Percentiles rank a stretch among this genome's conserved stretches.
These are phyloP conservation scores for Mus spretus DNA, from an alignment of 2,797 vertebrate genomes.

Conservation along the genomic window DNA sequence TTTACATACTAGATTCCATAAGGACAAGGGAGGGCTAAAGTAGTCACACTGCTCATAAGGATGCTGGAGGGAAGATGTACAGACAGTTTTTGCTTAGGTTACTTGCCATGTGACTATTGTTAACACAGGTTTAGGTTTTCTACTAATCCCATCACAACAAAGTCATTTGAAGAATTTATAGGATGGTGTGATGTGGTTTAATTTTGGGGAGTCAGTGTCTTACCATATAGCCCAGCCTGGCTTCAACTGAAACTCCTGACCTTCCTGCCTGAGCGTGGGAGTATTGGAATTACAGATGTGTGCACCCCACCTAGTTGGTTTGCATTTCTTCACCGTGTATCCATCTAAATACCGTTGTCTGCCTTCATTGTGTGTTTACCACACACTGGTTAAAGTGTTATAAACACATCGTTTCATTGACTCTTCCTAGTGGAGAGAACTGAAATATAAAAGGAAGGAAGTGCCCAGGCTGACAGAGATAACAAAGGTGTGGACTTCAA, in stretches of 20 bases:
- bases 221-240: not conserved
- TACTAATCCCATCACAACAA: constrained; percentile 42
- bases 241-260: not conserved
- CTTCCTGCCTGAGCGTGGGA: not conserved
- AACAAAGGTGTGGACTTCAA: not conserved
- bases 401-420: constrained; percentile 7
- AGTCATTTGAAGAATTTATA: constrained; percentile 1
- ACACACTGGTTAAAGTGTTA: constrained; percentile 22
- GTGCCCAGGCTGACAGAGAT: not conserved
- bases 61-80: constrained; percentile 1
- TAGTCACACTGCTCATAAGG: constrained; percentile 22
- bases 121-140: constrained; percentile 52
- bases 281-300: not conserved
- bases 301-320: not conserved
- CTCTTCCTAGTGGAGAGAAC: not conserved
- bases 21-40: constrained; percentile 18
- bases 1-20: constrained; percentile 4
- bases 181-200: not conserved
- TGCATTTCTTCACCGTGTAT: not conserved
- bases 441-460: constrained; percentile 4
- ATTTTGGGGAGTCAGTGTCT: not conserved
- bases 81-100: not conserved
- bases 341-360: constrained; percentile 25
- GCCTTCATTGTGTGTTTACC: constrained; percentile 15
- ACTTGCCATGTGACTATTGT: not conserved